Evolutionary conservation across 1,140 invertebrate species (phyloP).

Genomic region (Drosophila hydei): DNA sequence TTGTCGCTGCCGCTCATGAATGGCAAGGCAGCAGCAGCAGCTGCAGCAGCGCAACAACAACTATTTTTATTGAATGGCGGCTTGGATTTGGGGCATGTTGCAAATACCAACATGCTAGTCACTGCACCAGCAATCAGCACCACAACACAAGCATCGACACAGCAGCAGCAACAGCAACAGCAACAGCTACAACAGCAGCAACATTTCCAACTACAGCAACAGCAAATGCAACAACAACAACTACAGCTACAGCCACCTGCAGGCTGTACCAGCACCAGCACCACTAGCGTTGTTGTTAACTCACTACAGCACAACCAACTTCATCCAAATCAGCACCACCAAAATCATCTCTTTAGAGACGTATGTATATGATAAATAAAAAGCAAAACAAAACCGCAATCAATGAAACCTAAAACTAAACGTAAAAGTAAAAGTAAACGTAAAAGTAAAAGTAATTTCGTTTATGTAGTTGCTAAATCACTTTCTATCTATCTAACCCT

Average conservation of each 20-base stretch:
- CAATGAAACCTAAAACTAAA: slow-evolving; percentile 2
- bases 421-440: not conserved
- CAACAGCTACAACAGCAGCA: slow-evolving; percentile 50
- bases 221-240: slow-evolving; percentile 36
- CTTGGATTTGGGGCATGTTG: slow-evolving; percentile 36
- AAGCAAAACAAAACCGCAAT: not conserved
- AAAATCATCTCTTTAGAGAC: slow-evolving; percentile 84
- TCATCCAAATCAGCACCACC: slow-evolving; percentile 84
- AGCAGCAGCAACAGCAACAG: slow-evolving; percentile 35
- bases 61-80: slow-evolving; percentile 67
- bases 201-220: slow-evolving; percentile 43
- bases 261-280: slow-evolving; percentile 59
- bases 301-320: slow-evolving; percentile 84
- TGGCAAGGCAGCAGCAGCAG: slow-evolving; percentile 21
- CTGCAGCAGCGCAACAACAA: slow-evolving; percentile 35
- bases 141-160: slow-evolving; percentile 31
- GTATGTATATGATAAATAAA: slow-evolving; percentile 77
- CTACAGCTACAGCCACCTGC: slow-evolving; percentile 47
- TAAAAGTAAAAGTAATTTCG: slow-evolving; percentile 5
- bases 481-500: not conserved
- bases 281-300: slow-evolving; percentile 78
- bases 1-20: slow-evolving; percentile 45
- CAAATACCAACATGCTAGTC: slow-evolving; percentile 25
- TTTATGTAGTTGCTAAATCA: slow-evolving; percentile 10
- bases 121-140: slow-evolving; percentile 29